A percentile compares a stretch with the other conserved stretches of the same genome.
These are phyloP conservation scores for Meles meles DNA, from an alignment of 2,113 vertebrate species.

Conservation along the genomic window DNA sequence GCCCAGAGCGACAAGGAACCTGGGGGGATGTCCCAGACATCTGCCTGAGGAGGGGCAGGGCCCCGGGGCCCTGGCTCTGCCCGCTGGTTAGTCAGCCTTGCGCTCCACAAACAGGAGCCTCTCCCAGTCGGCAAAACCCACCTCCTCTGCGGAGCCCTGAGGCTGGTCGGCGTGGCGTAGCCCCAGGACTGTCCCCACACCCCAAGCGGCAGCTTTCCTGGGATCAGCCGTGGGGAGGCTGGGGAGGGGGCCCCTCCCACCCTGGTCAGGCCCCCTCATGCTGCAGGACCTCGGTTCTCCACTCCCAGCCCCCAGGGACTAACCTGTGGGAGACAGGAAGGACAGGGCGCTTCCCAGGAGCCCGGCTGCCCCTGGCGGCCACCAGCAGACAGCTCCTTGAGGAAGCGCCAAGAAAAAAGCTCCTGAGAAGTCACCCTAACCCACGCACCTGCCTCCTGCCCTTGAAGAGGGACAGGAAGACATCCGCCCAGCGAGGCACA, in stretches of 20 bases:
- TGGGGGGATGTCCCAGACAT: not conserved
- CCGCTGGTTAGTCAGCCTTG: not conserved
- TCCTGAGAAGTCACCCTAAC: not conserved
- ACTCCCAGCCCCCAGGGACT: not conserved
- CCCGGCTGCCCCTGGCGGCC: not conserved
- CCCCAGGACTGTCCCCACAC: not conserved
- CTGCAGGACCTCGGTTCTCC: not conserved
- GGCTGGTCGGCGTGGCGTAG: too few relatives aligned
- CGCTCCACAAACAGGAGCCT: not conserved
- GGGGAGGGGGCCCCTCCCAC: not conserved
- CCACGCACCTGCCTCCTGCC: not conserved
- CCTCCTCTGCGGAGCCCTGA: not conserved
- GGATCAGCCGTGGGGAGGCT: not conserved
- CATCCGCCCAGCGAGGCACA: not conserved
- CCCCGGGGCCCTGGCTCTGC: not conserved
- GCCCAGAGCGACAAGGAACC: not conserved
- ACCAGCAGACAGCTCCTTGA: not conserved
- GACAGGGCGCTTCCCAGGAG: not conserved
- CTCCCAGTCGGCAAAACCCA: not conserved
- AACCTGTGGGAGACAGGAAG: too few relatives aligned
- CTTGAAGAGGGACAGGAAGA: too few relatives aligned
- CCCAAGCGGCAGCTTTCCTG: too few relatives aligned
- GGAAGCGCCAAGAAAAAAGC: not conserved
- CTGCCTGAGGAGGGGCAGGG: not conserved
- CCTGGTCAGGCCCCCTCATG: fast-evolving